Evolutionary conservation across 2,113 vertebrate species (phyloP).

Genomic region (Jacana jacana): DNA sequence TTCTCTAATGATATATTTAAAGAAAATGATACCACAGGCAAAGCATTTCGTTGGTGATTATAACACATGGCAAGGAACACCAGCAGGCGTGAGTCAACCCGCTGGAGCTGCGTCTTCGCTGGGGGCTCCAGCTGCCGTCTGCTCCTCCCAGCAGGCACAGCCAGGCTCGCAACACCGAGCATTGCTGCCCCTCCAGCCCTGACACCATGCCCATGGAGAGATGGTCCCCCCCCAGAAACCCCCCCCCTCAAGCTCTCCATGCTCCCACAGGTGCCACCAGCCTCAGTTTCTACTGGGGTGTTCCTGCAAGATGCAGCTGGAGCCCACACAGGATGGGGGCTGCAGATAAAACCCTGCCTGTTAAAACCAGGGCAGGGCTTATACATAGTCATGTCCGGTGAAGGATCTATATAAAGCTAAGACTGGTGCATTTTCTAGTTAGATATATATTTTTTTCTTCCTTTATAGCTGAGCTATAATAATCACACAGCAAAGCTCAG

Average conservation of each 20-base stretch:
- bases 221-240: not conserved
- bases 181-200: not conserved
- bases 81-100: constrained; percentile 26
- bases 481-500: not conserved
- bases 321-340: not conserved
- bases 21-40: constrained; percentile 56
- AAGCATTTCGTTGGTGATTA: constrained; percentile 18
- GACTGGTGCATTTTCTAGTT: not conserved
- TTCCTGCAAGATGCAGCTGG: rapidly evolving
- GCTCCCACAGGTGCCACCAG: not conserved
- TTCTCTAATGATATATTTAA: constrained; percentile 66
- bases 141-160: not conserved
- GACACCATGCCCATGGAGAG: rapidly evolving
- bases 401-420: not conserved
- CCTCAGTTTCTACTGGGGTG: not conserved
- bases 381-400: rapidly evolving
- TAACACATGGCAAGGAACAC: constrained; percentile 15
- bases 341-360: not conserved
- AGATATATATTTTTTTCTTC: not conserved
- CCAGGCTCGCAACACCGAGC: no score
- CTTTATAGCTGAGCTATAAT: not conserved
- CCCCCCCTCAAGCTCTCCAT: rapidly evolving
- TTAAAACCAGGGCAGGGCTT: not conserved
- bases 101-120: not conserved
- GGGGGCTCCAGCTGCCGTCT: not conserved